Evolutionary conservation across 2,888 invertebrate genomes (phyloP).

Genomic region (Mesorhabditis sp.): DNA sequence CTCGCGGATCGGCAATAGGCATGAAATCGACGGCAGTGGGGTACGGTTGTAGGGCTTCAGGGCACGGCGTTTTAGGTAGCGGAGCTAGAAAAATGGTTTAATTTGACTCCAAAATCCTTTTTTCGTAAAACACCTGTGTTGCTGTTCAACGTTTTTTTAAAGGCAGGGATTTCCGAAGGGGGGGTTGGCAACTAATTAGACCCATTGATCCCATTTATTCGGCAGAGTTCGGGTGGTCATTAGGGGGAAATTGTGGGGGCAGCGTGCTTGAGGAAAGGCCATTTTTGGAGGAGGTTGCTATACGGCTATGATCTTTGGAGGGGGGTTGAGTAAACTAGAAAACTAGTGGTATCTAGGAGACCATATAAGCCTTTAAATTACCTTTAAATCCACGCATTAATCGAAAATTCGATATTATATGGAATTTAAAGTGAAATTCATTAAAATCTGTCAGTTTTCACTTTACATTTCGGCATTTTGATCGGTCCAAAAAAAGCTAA

Average conservation of each 20-base stretch:
- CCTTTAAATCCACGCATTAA: too few relatives aligned
- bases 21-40: not conserved
- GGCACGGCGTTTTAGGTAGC: not conserved
- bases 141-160: not conserved
- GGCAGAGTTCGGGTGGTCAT: not conserved
- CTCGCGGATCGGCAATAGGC: slow-evolving; percentile 1
- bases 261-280: not conserved
- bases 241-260: not conserved
- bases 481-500: too few relatives aligned
- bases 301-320: too few relatives aligned
- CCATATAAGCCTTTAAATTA: too few relatives aligned
- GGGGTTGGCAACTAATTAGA: not conserved
- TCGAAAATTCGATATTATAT: too few relatives aligned
- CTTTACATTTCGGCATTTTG: too few relatives aligned
- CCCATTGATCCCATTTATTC: too few relatives aligned
- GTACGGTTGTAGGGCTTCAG: not conserved
- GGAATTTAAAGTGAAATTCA: too few relatives aligned
- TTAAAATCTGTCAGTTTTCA: too few relatives aligned
- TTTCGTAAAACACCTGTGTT: not conserved
- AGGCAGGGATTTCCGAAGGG: slow-evolving; percentile 2
- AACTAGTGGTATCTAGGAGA: too few relatives aligned
- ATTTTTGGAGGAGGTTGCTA: not conserved
- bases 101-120: not conserved
- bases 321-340: too few relatives aligned
- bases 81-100: not conserved